phyloP scores from a whole-genome alignment of 2,113 vertebrate genomes.

The Varanus komodoensis region DNA sequence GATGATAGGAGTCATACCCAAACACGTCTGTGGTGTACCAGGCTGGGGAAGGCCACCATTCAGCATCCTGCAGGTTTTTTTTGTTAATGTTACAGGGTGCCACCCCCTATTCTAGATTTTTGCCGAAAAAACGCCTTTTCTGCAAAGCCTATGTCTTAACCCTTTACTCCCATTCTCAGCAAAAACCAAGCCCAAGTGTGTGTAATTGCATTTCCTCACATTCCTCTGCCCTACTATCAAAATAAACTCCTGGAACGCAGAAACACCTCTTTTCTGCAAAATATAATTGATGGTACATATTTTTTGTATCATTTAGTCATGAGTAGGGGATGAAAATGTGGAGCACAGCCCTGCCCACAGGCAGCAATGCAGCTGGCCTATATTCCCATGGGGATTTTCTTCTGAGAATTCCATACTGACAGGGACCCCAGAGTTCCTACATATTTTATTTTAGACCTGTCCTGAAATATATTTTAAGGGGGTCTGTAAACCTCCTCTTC shows the following conservation, averaged over 20 bases:
- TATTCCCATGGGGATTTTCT: not conserved
- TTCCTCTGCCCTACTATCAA: not conserved
- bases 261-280: not conserved
- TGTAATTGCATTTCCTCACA: not conserved
- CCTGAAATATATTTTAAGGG: not conserved
- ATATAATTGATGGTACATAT: not conserved
- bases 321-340: not conserved
- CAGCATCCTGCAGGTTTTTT: not conserved
- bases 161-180: not conserved
- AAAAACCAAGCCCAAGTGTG: not conserved
- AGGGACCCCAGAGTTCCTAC: too few species aligned
- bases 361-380: not conserved
- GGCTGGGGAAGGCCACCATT: too few species aligned
- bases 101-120: not conserved
- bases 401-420: not conserved
- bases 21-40: too few species aligned
- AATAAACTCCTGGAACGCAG: not conserved
- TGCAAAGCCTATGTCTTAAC: not conserved
- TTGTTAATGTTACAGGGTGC: not conserved
- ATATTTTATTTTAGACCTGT: not conserved
- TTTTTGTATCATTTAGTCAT: not conserved
- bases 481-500: not conserved
- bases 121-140: not conserved
- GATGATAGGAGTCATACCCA: too few species aligned
- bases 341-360: not conserved